Percentiles rank a stretch among this genome's conserved stretches.
phyloP scores from a whole-genome alignment of 2,888 invertebrate genomes.

The Yponomeuta cagnagella region DNA sequence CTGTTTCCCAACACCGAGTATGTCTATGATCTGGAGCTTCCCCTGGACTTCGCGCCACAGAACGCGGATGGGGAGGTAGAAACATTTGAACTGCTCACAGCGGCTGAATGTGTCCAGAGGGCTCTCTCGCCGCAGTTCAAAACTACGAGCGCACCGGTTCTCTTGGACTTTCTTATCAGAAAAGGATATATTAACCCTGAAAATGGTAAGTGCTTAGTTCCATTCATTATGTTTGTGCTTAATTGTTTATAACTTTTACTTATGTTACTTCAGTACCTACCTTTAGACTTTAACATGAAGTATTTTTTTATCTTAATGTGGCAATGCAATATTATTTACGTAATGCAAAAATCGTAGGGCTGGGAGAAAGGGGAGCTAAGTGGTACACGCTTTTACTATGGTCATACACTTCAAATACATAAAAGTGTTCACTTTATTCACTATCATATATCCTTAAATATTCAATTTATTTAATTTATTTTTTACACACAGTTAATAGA shows the following conservation, averaged over 20 bases:
- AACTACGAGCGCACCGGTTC: slow-evolving; percentile 93
- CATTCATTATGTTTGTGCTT: no score
- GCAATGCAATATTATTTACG: no score
- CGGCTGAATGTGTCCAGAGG: slow-evolving; percentile 87
- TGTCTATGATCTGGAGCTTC: slow-evolving; percentile 94
- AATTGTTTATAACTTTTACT: background rate
- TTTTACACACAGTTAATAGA: no score
- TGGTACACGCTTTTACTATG: no score
- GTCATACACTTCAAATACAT: no score
- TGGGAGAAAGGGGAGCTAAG: no score
- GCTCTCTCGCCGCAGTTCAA: slow-evolving; percentile 91
- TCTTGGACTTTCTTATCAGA: slow-evolving; percentile 93
- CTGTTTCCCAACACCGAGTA: slow-evolving; percentile 96
- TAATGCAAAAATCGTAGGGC: no score
- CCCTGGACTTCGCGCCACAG: slow-evolving; percentile 91
- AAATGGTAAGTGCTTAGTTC: slow-evolving; percentile 78
- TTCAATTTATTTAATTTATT: no score
- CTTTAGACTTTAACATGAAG: no score
- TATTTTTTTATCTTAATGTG: no score
- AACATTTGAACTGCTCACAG: slow-evolving; percentile 89
- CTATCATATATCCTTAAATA: no score
- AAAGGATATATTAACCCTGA: slow-evolving; percentile 93
- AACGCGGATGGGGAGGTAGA: slow-evolving; percentile 97
- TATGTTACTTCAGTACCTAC: background rate
- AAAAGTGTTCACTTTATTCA: no score